Conservation (phyloP, 2,113 vertebrate genomes). For the Arizona elegans region DNA sequence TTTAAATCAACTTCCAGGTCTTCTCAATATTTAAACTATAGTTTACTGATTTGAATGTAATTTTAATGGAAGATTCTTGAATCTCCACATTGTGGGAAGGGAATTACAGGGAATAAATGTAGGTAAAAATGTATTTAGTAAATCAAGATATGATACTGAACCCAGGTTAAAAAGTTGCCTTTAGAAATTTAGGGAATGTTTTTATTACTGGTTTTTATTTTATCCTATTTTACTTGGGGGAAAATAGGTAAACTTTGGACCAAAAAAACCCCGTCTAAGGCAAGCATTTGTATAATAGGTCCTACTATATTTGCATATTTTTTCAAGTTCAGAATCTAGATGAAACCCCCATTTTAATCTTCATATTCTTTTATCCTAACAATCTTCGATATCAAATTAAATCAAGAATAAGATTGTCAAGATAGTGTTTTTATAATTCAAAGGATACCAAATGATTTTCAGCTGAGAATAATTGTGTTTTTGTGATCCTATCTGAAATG, state of each 20-base stretch:
- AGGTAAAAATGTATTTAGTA: neutral
- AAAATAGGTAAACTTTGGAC: neutral
- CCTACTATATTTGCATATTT: rapidly evolving
- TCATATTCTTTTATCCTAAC: neutral
- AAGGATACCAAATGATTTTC: neutral
- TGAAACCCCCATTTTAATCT: neutral
- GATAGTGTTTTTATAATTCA: neutral
- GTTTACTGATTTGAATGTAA: neutral
- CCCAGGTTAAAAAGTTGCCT: neutral
- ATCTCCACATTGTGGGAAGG: neutral
- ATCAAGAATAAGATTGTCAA: neutral
- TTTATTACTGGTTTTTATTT: neutral
- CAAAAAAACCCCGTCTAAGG: neutral
- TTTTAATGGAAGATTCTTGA: neutral
- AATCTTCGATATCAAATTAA: neutral
- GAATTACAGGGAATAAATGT: neutral
- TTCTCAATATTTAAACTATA: neutral
- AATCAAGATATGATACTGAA: neutral
- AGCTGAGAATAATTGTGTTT: neutral
- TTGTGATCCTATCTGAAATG: neutral
- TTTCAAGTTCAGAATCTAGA: neutral
- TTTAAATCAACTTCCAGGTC: neutral
- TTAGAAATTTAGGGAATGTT: neutral
- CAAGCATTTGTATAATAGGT: rapidly evolving
- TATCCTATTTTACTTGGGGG: neutral